A percentile compares a stretch with the other conserved stretches of the same genome.
These are phyloP conservation scores for Sarcophaga carnaria DNA, from an alignment of 2,888 invertebrate species.

Conservation along the genomic window DNA sequence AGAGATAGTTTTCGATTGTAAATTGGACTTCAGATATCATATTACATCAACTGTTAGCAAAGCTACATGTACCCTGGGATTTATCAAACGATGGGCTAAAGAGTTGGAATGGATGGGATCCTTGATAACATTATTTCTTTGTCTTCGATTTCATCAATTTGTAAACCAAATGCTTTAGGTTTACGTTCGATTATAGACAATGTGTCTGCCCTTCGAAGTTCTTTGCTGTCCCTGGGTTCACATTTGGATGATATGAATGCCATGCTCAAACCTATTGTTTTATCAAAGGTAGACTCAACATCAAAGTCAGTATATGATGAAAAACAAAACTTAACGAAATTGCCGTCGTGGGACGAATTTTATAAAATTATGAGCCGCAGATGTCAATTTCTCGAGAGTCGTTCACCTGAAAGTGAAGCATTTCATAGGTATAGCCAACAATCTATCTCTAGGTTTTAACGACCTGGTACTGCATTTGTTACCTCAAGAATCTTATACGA, in stretches of 20 bases:
- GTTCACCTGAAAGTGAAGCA: background rate
- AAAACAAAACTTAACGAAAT: slow-evolving; percentile 30
- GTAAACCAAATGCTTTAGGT: background rate
- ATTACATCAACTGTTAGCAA: too few relatives aligned
- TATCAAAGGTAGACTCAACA: slow-evolving; percentile 35
- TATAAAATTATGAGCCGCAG: slow-evolving; percentile 17
- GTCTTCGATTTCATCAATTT: slow-evolving; percentile 9
- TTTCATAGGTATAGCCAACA: background rate
- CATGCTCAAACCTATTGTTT: slow-evolving; percentile 37
- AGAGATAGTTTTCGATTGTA: too few relatives aligned
- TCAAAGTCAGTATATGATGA: slow-evolving; percentile 28
- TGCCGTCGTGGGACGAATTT: slow-evolving; percentile 35
- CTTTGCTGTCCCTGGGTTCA: slow-evolving; percentile 14
- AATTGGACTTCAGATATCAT: too few relatives aligned
- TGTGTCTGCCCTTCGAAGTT: slow-evolving; percentile 28
- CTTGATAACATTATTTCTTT: background rate
- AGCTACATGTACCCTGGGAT: too few relatives aligned
- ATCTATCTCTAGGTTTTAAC: background rate
- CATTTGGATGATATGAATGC: slow-evolving; percentile 3
- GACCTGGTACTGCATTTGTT: slow-evolving; percentile 13
- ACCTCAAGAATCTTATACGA: background rate
- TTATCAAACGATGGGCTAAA: too few relatives aligned
- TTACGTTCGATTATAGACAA: slow-evolving; percentile 14
- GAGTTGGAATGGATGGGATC: too few relatives aligned
- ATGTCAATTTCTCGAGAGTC: slow-evolving; percentile 37